A percentile compares a stretch with the other conserved stretches of the same genome.
These are phyloP conservation scores for Pterophyllum scalare DNA, from an alignment of 2,113 vertebrate species.

Conservation along the genomic window DNA sequence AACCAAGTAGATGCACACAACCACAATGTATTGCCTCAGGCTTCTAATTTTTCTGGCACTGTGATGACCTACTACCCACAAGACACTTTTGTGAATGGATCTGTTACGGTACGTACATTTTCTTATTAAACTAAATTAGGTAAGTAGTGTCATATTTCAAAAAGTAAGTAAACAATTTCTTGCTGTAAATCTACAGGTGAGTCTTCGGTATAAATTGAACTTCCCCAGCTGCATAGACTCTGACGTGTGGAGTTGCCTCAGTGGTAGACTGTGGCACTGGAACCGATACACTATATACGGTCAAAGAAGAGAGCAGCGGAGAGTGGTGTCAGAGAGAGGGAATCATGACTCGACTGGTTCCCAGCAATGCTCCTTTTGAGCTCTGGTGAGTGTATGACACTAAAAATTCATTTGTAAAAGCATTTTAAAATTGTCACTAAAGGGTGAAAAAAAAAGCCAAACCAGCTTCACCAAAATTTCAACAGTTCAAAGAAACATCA, in stretches of 20 bases:
- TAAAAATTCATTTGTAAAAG: fast-evolving
- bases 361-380: fast-evolving
- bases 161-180: too few relatives aligned
- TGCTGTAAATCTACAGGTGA: too few relatives aligned
- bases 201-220: too few relatives aligned
- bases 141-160: too few relatives aligned
- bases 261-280: fast-evolving
- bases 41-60: too few relatives aligned
- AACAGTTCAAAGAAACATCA: not conserved
- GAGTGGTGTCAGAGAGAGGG: not conserved
- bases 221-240: fast-evolving
- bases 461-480: not conserved
- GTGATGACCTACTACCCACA: too few relatives aligned
- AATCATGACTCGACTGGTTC: fast-evolving
- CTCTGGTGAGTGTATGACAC: not conserved
- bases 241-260: fast-evolving
- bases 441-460: not conserved
- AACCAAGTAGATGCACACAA: too few relatives aligned
- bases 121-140: too few relatives aligned
- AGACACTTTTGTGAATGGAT: too few relatives aligned
- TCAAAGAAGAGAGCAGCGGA: not conserved
- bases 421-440: fast-evolving
- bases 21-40: too few relatives aligned
- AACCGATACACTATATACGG: not conserved
- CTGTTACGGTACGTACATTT: too few relatives aligned